Base-by-base conservation (phyloP, 2,113 vertebrate genomes). In the Hucho hucho region DNA sequence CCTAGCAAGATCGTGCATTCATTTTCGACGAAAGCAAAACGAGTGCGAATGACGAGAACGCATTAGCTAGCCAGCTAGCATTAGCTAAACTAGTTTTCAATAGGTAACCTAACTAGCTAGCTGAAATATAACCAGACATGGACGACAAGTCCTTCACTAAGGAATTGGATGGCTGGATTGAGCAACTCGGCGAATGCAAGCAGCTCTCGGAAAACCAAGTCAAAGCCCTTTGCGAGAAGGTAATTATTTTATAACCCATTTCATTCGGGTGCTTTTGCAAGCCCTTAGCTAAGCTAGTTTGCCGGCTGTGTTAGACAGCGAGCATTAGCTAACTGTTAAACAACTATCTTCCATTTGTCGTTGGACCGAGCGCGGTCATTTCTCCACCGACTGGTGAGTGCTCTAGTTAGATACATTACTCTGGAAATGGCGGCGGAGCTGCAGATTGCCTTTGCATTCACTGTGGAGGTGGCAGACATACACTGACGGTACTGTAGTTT, bases 101-200 rank as follows among this genome's bases (percentile, higher is more conserved):
- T 68, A 22, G 63, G 72, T 5, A 25, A 25, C 61, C 77, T 47
- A 70, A 72, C 81, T 76, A 75, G 59, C 29, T 63, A 63, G 87
- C 86, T 79, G 81, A 81, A 79, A 4, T 24, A 69, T 59, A 67
- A 78, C 4, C 64, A 81, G 83, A 59, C 81, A 98, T 98, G 97
- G 96, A 97, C 86, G 96, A 97, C 89, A 98, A 97, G 92, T 92
- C 94, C 64, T 97, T 97, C 84, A 97, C 95, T 78, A 98, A 98
- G 93, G 96, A 98, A 89, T 81, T 98, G 88, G 96, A 98, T 88
- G 96, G 96, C 79, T 97, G 97, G 96, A 95, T 98, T 84, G 96
- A 98, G 87, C 96, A 97, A 84, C 94, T 98, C 80, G 97, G 97
- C 74, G 96, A 97, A 86, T 98, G 96, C 91, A 98, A 95, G 84